Percentiles rank a stretch among this genome's conserved stretches.
phyloP scores from a whole-genome alignment of 2,888 invertebrate genomes.

The Spicauda simplicius region DNA sequence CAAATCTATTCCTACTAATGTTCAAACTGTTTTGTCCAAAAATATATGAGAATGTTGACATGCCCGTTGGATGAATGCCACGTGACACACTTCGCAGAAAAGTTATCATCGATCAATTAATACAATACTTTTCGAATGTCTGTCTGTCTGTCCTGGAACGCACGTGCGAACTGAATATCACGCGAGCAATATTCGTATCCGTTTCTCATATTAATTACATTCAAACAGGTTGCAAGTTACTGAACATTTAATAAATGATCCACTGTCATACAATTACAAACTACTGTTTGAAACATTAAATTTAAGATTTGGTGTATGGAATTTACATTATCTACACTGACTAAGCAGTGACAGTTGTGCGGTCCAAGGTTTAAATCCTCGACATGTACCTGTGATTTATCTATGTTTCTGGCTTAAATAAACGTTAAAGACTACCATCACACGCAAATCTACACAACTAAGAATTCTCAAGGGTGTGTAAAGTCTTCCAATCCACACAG shows the following conservation, averaged over 20 bases:
- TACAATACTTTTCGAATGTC: not conserved
- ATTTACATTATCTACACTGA: too few species aligned
- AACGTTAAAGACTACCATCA: too few species aligned
- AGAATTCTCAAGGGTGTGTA: too few species aligned
- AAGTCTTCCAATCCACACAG: too few species aligned
- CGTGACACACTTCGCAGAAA: constrained; percentile 7
- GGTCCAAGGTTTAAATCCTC: too few species aligned
- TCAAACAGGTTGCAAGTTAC: not conserved
- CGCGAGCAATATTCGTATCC: too few species aligned
- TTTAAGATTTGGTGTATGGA: too few species aligned
- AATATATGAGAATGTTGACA: constrained; percentile 17
- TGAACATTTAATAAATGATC: not conserved
- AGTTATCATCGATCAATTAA: not conserved
- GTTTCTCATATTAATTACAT: not conserved
- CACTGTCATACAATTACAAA: not conserved
- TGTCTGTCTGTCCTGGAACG: not conserved
- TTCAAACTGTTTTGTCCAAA: constrained; percentile 1
- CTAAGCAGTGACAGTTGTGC: too few species aligned
- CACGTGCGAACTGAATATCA: not conserved
- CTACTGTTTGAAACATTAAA: too few species aligned
- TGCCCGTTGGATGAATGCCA: constrained; percentile 10
- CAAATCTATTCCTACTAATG: not conserved
- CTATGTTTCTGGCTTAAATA: too few species aligned
- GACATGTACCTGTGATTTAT: too few species aligned
- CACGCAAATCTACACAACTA: too few species aligned